Evolutionary conservation across 1,140 invertebrate genomes (phyloP), one percentile per base, ranked within the genome.

Genomic region (Drosophila ogumai): DNA sequence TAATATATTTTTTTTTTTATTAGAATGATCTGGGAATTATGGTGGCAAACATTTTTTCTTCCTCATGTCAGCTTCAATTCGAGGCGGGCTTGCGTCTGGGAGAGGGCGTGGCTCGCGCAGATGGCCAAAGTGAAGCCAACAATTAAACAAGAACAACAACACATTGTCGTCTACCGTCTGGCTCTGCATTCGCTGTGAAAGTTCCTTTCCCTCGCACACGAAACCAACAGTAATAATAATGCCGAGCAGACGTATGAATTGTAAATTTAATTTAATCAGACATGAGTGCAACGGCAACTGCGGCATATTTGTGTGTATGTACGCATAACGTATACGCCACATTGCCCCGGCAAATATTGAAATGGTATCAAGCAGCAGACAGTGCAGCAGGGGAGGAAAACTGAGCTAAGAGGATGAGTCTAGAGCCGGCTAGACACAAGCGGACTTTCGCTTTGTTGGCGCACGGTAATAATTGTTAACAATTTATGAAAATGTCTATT

Each of bases 241-340:
- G 61, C 31, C 76, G 34, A 52, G 59, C 47, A 59, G 65, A 75
- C 36, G 66, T 75, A 85, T 90, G 85, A 84, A 90, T 90, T 81
- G 85, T 81, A 76, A 81, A 90, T 90, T 90, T 81, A 90, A 90
- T 90, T 90, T 81, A 90, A 88, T 84, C 78, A 90, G 74, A 75
- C 78, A 67, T 79, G 74, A 84, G 85, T 90, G 84, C 80, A 84
- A 68, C 68, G 57, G 66, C 59, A 77, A 68, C 55, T 49, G 75
- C 57, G 57, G 40, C 60, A 25, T 65, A 68, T 73, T 72, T 65
- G 67, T 65, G 49, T 75, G 49, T 66, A 55, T 67, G 25, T 79
- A 43, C 66, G 78, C 78, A 79, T 67, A 69, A 58, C 65, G 76
- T 72, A 82, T 81, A 78, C 73, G 67, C 72, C 71, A 74, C 57